A percentile compares a stretch with the other conserved stretches of the same genome.
Evolutionary conservation across 2,113 vertebrate species (phyloP).

Genomic region (Heterotis niloticus): DNA sequence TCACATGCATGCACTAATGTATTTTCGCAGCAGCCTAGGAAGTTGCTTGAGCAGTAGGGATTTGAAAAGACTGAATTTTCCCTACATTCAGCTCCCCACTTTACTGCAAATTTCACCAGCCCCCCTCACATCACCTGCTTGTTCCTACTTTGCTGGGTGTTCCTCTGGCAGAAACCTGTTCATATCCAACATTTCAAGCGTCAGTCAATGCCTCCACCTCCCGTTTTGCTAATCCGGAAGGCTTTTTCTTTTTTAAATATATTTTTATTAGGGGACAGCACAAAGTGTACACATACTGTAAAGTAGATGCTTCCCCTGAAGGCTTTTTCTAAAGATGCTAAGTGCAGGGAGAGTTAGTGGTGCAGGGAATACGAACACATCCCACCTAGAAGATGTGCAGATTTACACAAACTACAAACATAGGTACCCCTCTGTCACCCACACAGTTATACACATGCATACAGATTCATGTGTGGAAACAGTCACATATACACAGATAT

Average conservation of each 20-base stretch:
- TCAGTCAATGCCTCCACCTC: slow-evolving; percentile 27
- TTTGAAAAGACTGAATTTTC: not conserved
- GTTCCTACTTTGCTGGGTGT: not conserved
- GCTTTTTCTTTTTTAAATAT: slow-evolving; percentile 8
- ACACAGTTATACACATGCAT: not conserved
- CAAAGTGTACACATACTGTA: too few relatives aligned
- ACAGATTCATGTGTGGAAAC: too few relatives aligned
- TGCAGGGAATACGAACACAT: slow-evolving; percentile 8
- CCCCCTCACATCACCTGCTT: not conserved
- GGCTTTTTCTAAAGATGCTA: slow-evolving; percentile 5
- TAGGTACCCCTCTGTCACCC: not conserved
- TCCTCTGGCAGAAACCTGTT: slow-evolving; percentile 27
- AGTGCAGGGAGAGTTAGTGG: not conserved
- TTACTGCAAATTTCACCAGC: too few relatives aligned
- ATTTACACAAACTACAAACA: not conserved
- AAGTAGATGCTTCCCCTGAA: too few relatives aligned
- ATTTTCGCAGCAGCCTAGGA: slow-evolving; percentile 1
- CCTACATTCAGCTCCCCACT: not conserved
- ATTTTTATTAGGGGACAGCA: too few relatives aligned
- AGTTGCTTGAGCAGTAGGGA: not conserved
- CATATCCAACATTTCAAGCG: slow-evolving; percentile 17
- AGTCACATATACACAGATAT: not conserved
- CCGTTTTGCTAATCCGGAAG: slow-evolving; percentile 21
- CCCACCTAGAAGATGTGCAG: not conserved
- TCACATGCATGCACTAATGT: slow-evolving; percentile 3